Conservation (phyloP, 1,140 invertebrate species). For the Parasteatoda tepidariorum region DNA sequence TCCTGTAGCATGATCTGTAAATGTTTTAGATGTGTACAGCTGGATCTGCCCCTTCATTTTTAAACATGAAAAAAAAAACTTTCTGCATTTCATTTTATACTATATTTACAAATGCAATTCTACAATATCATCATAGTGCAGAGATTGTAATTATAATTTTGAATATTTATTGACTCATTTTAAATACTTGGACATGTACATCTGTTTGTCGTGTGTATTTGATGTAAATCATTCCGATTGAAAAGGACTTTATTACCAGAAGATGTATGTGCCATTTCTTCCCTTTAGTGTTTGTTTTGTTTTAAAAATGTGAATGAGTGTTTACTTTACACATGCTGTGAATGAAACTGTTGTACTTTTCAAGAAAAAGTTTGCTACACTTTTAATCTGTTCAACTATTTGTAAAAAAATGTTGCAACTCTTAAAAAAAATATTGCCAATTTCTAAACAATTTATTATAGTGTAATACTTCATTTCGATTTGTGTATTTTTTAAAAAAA, state of each 20-base stretch:
- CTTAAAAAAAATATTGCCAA: neutral
- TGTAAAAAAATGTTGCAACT: neutral
- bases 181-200: neutral
- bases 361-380: no score
- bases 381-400: no score
- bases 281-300: constrained; percentile 17
- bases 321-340: neutral
- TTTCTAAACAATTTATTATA: neutral
- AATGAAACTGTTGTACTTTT: no score
- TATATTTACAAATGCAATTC: constrained; percentile 37
- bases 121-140: constrained; percentile 11
- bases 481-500: neutral
- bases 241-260: constrained; percentile 15
- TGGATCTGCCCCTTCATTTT: constrained; percentile 56
- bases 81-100: constrained; percentile 52
- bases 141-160: constrained; percentile 34
- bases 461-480: neutral
- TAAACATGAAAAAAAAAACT: constrained; percentile 27
- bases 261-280: constrained; percentile 46
- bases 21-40: constrained; percentile 59
- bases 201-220: constrained; percentile 30
- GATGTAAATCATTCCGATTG: constrained; percentile 1
- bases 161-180: constrained; percentile 16
- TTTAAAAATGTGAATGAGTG: neutral
- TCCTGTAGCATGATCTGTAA: constrained; percentile 55